Evolutionary conservation across 1,140 invertebrate genomes (phyloP), one percentile per base, ranked within the genome.

Genomic region (Ptiloglossa arizonensis): DNA sequence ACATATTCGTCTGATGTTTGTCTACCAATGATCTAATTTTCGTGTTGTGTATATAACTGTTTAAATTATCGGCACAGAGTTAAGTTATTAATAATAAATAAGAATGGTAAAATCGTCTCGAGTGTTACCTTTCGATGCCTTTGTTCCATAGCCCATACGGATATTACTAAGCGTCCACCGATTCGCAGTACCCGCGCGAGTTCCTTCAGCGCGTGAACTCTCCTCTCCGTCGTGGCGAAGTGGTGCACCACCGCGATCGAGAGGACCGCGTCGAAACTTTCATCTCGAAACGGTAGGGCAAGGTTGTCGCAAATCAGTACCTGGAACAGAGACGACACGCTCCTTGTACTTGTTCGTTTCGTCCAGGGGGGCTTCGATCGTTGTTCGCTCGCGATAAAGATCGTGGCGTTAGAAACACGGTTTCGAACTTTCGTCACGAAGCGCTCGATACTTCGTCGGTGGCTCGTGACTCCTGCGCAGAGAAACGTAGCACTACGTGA

Each of bases 91-190:
- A n/a, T n/a, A n/a, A n/a, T n/a, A n/a, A n/a, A n/a, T n/a, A n/a
- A n/a, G n/a, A n/a, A n/a, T n/a, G 52, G 11, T 4, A 9, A 13
- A 13, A 27, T 27, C 52, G 52, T 35, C 32, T 38, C 38, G n/a
- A 3, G 15, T 27, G 15, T 67, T 81, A 91, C 91, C 87, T 96
- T 97, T 82, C 97, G 93, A 88, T 98, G 96, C 68, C 96, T 95
- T 88, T 99, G 98, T 91, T 99, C 98, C 96, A 98, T 97, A 17
- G 98, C 97, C 98, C 98, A 99, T 1, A 98, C 98, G 19, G 97
- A 98, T 77, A 99, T 97, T 79, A 99, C 95, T n/a, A 99, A 94
- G 64, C 96, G 93, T 5, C 98, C 98, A 1, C 98, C 98, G 69
- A 98, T 97, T 73, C 97, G 93, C 4, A 99, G 93, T 41, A 99